Evolutionary conservation across 2,113 vertebrate species (phyloP), one percentile per base, ranked within the genome.

Genomic region (Dendropsophus ebraccatus): DNA sequence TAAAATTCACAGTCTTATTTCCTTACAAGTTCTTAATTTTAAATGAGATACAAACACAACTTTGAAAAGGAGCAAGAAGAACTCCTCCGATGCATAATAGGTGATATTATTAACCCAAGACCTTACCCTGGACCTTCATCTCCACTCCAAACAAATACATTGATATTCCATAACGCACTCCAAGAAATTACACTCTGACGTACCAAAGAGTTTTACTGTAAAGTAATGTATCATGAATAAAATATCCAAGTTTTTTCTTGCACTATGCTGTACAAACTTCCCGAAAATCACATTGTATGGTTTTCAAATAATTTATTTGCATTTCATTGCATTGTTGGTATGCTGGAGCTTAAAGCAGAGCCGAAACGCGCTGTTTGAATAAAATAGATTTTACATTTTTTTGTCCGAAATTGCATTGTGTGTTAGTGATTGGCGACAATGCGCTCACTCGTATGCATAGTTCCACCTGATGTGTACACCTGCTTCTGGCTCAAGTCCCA

Each of bases 31-130:
- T 89, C 73, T 87, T 62, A 84, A 30, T 80, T 70, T 12, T 58
- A 49, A 14, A 79, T 72, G 23, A 74, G 67, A 65, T 89, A 62
- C 35, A 54, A 79, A 87, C 69, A 28, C 52, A 69, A 88, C 81
- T 9, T 83, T 83, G 0, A 35, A 12, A 25, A 58, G 32, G 58
- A 49, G 79, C 87, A 87, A 88, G 87, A 88, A 89, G 88, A 88
- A 19, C 14, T 12, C 4, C 2, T 78, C 81, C n/a, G 75, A 0
- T 67, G 30, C 67, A 73, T 23, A 75, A 85, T 7, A 69, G 0
- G 76, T 8, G 4, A 6, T 78, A 47, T 25, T 0, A 75, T 60
- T 58, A 65, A 32, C 11, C 75, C 23, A 56, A 70, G n/a, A 52
- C 41, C 56, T 49, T 17, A 73, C 37, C 19, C 32, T 56, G 67